Evolutionary conservation across 2,113 vertebrate species (phyloP).

Genomic region (Alces alces): DNA sequence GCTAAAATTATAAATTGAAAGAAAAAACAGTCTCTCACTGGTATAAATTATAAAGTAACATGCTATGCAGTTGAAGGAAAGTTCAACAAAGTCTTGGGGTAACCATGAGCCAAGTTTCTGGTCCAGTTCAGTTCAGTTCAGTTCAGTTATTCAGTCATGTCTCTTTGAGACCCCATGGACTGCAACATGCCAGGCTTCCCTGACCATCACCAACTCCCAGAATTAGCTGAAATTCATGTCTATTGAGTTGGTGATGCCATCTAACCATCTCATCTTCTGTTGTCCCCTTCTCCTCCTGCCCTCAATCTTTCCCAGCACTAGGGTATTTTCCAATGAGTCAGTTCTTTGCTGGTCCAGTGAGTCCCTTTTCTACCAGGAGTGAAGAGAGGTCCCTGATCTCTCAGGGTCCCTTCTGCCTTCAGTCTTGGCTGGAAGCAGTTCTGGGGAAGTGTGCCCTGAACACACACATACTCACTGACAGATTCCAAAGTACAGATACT

Average conservation of each 20-base stretch:
- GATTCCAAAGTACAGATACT: background rate
- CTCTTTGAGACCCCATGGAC: accelerated
- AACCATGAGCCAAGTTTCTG: background rate
- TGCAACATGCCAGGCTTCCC: background rate
- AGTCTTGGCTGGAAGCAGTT: background rate
- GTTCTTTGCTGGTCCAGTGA: background rate
- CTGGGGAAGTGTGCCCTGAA: background rate
- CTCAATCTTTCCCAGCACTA: background rate
- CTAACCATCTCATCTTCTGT: background rate
- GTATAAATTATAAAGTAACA: background rate
- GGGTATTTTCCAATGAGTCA: background rate
- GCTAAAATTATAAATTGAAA: background rate
- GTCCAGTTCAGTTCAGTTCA: background rate
- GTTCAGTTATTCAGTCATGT: background rate
- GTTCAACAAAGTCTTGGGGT: background rate
- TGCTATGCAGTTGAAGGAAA: background rate
- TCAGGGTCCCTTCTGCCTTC: background rate
- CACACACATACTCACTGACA: background rate
- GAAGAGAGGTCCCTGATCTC: background rate
- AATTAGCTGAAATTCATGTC: background rate
- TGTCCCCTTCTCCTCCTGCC: background rate
- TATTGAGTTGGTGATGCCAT: background rate
- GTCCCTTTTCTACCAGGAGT: background rate
- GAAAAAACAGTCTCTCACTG: background rate
- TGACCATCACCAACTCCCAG: background rate